These are phyloP conservation scores for Sparidentex hasta DNA, from an alignment of 2,797 vertebrate genomes.

Conservation along the genomic window DNA sequence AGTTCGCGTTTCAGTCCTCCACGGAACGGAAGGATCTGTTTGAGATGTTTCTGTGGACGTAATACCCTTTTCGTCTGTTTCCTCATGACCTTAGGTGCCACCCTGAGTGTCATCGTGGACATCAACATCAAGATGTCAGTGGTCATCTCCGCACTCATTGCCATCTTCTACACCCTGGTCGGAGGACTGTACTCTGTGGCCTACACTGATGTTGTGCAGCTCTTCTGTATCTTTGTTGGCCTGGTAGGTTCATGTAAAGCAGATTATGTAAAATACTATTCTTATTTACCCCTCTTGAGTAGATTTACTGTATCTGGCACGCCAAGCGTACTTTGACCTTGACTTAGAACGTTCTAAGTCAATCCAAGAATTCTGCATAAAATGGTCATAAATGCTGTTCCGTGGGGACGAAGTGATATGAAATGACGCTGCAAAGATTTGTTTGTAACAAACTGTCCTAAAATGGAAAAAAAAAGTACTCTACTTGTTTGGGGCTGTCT, in stretches of 20 bases:
- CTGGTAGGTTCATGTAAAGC: slow-evolving; percentile 87
- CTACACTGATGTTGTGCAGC: slow-evolving; percentile 97
- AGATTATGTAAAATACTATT: background rate
- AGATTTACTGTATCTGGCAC: background rate
- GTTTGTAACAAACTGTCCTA: background rate
- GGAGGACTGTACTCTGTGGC: slow-evolving; percentile 97
- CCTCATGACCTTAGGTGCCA: slow-evolving; percentile 88
- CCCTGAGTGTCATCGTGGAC: slow-evolving; percentile 96
- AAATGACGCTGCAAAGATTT: background rate
- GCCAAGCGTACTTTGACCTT: background rate
- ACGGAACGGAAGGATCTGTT: background rate
- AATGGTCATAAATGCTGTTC: background rate
- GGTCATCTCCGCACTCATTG: slow-evolving; percentile 94
- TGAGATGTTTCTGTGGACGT: background rate
- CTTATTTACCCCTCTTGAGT: background rate
- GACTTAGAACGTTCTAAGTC: background rate
- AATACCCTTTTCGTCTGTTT: slow-evolving; percentile 9
- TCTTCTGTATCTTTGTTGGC: slow-evolving; percentile 97
- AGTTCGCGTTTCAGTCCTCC: slow-evolving; percentile 50
- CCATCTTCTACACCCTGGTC: slow-evolving; percentile 94
- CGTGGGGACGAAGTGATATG: background rate
- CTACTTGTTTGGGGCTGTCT: background rate
- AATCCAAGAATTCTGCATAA: background rate
- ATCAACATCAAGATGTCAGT: slow-evolving; percentile 93
- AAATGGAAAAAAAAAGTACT: background rate